Base-by-base conservation (phyloP, 1,140 invertebrate genomes). In the Bombus ignitus region DNA sequence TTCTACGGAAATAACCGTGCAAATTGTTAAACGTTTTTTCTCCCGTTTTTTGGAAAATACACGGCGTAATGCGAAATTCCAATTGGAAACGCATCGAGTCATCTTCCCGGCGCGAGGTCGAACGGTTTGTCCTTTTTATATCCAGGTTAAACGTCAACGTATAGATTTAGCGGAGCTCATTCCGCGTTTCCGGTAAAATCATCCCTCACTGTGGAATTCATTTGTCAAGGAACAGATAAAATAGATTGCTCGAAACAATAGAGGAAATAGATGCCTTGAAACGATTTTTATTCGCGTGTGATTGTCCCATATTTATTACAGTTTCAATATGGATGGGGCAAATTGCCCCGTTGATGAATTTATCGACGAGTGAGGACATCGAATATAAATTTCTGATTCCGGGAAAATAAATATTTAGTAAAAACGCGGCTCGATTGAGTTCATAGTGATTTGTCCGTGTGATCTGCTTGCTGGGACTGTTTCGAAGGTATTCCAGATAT, bases 1-100 rank as follows among this genome's bases (percentile, higher is more conserved):
- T 39, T 72, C 80, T 9, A 62, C 28, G 25, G 32, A 44, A 53
- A 80, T 70, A 72, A 79, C 76, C 13, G 22, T 32, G 22, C 57
- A 39, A 73, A 85, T 73, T 85, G 53, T 85, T 65, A 47, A 80
- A 62, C 42, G 68, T 44, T 77, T 44, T 44, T 32, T 18, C n/a
- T n/a, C 66, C 9, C 15, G 32, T 53, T 47, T 18, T 35, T 3
- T 1, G 8, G 12, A 8, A 68, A 37, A 39, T 53, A 39, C 35
- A 76, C 59, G 8, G 39, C 42, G 44, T 76, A 83, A 83, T 66
- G 22, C 72, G 35, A 32, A 72, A 59, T 72, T 72, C n/a, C 68
- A 62, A 72, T 80, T 62, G 53, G 75, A n/a, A 84, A 44, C 32
- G 53, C 2, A 70, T 39, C 25, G 65, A 32, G 39, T 53, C 42